Percentiles rank a stretch among this genome's conserved stretches.
Evolutionary conservation across 2,888 invertebrate species (phyloP).

Genomic region (Spatulosminthurus flaviceps): DNA sequence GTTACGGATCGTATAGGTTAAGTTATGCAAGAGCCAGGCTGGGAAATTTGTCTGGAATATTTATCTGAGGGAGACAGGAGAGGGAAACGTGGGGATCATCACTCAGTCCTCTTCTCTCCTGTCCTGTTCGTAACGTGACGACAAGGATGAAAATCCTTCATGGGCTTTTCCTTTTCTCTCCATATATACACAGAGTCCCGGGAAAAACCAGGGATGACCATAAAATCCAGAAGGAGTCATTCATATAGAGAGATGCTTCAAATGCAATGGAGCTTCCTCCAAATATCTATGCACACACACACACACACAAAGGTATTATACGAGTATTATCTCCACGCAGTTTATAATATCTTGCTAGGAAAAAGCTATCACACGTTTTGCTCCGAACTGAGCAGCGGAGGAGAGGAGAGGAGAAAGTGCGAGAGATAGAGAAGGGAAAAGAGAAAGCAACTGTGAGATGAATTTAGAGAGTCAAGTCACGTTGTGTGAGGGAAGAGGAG

Average conservation of each 20-base stretch:
- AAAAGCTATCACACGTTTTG: neutral
- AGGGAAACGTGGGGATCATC: constrained; percentile 31
- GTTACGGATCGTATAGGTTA: constrained; percentile 7
- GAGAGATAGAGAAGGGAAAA: constrained; percentile 16
- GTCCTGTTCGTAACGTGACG: constrained; percentile 25
- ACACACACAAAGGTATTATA: too few relatives aligned
- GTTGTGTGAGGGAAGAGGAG: constrained; percentile 35
- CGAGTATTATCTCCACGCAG: neutral
- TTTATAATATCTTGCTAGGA: neutral
- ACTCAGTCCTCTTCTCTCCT: constrained; percentile 26
- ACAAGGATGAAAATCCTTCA: constrained; percentile 39
- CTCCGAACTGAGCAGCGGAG: neutral
- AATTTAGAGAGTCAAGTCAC: constrained; percentile 18
- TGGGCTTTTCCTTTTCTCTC: constrained; percentile 15
- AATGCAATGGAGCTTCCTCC: too few relatives aligned
- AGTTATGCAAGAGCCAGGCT: constrained; percentile 33
- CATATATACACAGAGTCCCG: too few relatives aligned
- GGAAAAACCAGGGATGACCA: constrained; percentile 38
- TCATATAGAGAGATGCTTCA: neutral
- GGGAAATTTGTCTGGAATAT: constrained; percentile 37
- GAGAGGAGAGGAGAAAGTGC: constrained; percentile 2
- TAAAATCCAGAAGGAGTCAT: constrained; percentile 18
- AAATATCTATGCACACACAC: too few relatives aligned
- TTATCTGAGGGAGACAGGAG: constrained; percentile 32
- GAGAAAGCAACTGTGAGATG: constrained; percentile 1